Percentiles rank a stretch among this genome's conserved stretches.
These are phyloP conservation scores for Zeus faber DNA, from an alignment of 2,113 vertebrate species.

Conservation along the genomic window DNA sequence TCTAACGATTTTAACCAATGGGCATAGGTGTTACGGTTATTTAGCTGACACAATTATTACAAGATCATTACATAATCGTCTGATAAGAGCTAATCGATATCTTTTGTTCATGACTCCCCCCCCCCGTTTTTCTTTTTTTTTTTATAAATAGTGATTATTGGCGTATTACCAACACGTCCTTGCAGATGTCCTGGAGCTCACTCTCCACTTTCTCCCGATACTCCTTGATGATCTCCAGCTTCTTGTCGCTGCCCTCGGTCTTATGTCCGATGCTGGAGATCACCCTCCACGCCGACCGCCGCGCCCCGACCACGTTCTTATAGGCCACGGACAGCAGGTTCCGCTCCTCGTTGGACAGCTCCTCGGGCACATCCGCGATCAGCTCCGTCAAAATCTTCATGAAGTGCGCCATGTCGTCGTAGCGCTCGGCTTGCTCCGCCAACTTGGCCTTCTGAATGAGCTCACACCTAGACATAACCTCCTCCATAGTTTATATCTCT, in stretches of 20 bases:
- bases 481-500: constrained; percentile 79
- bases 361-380: constrained; percentile 81
- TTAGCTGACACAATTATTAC: too few species aligned
- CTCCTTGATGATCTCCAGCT: constrained; percentile 84
- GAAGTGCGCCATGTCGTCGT: constrained; percentile 93
- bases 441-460: constrained; percentile 94
- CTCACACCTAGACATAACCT: constrained; percentile 84
- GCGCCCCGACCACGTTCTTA: constrained; percentile 93
- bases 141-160: not conserved
- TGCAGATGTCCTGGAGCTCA: constrained; percentile 89
- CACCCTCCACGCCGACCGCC: constrained; percentile 92
- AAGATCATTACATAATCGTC: too few species aligned
- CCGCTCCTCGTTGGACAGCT: constrained; percentile 92
- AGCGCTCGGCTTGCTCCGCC: constrained; percentile 96
- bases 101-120: too few species aligned
- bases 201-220: constrained; percentile 91
- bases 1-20: too few species aligned
- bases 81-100: too few species aligned
- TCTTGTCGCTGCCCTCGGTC: constrained; percentile 82
- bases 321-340: constrained; percentile 97
- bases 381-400: constrained; percentile 93
- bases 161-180: constrained; percentile 83
- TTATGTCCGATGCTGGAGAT: constrained; percentile 90
- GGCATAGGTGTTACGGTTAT: too few species aligned
- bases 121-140: not conserved